Evolutionary conservation across 2,113 vertebrate species (phyloP), one percentile per base, ranked within the genome.

Genomic region (Indri indri): DNA sequence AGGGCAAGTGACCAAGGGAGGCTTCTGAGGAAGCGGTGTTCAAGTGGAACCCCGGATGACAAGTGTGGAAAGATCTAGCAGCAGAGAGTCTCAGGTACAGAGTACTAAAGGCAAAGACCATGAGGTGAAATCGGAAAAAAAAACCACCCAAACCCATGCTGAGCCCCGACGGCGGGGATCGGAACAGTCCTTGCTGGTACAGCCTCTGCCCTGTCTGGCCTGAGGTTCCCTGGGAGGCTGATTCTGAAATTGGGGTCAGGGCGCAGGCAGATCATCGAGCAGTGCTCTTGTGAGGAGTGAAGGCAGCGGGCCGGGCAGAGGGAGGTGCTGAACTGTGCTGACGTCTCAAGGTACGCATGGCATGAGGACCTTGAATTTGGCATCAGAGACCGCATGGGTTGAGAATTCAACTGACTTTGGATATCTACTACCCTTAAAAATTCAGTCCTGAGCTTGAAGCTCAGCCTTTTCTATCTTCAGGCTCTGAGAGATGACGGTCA

Each of bases 311-410:
- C 42, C 30, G 45, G 63, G 34, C 5, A 14, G 40, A 45, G 12
- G 52, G n/a, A 37, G 16, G 50, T 18, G 10, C 0, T 16, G 70
- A 9, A 18, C 25, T 30, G 16, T 11, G 42, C 70, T 47, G 54
- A 6, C 9, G 14, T 76, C n/a, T 61, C 30, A 34, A 18, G n/a
- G 34, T 11, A 1, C 37, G 50, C n/a, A n/a, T 42, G 27, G 32
- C 47, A 10, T 6, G 32, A 73, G 23, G 23, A 42, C 34, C 57
- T 71, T 81, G 76, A 83, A 11, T n/a, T 66, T n/a, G 37, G 30
- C 6, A 1, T 3, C 27, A 40, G 4, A 30, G 54, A 42, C 37
- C 32, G 1, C 0, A 7, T 25, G 11, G 18, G 14, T 6, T 84
- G 76, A 83, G 23, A 90, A 82, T 20, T 37, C 57, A 30, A 20